Evolutionary conservation across 2,113 vertebrate genomes (phyloP).

Genomic region (Glareola pratincola): DNA sequence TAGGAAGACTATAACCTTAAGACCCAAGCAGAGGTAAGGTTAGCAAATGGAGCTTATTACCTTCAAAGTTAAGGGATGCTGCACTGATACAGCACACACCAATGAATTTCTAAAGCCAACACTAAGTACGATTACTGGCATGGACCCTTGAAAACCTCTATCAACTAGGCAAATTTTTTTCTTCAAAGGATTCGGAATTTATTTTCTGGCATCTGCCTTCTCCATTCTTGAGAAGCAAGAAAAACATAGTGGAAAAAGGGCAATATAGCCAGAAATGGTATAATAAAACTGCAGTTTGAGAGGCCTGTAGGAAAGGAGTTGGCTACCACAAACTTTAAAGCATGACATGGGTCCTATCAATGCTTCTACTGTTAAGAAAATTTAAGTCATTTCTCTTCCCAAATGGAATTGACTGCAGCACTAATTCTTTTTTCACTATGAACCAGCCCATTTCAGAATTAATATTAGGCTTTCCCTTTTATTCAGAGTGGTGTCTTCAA

Average conservation of each 20-base stretch:
- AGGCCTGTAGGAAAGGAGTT: background rate
- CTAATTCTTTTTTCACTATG: background rate
- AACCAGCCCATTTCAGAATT: background rate
- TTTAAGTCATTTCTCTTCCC: background rate
- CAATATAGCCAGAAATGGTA: background rate
- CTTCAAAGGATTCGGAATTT: background rate
- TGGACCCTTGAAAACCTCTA: background rate
- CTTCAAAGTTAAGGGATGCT: background rate
- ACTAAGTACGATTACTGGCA: background rate
- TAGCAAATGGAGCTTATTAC: background rate
- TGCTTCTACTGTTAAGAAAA: background rate
- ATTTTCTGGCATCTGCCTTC: background rate
- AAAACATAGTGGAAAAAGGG: background rate
- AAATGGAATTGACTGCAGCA: background rate
- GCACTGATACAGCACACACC: background rate
- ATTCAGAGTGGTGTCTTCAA: background rate
- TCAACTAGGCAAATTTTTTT: background rate
- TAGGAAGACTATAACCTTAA: background rate
- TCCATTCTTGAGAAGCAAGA: background rate
- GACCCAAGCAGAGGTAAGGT: background rate
- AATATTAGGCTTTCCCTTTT: background rate
- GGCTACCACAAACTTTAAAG: background rate
- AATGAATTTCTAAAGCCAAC: background rate
- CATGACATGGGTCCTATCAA: background rate
- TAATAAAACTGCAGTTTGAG: background rate